These are phyloP conservation scores for Siderastrea siderea DNA, from an alignment of 92 coral and sea anemone genomes.

Conservation along the genomic window DNA sequence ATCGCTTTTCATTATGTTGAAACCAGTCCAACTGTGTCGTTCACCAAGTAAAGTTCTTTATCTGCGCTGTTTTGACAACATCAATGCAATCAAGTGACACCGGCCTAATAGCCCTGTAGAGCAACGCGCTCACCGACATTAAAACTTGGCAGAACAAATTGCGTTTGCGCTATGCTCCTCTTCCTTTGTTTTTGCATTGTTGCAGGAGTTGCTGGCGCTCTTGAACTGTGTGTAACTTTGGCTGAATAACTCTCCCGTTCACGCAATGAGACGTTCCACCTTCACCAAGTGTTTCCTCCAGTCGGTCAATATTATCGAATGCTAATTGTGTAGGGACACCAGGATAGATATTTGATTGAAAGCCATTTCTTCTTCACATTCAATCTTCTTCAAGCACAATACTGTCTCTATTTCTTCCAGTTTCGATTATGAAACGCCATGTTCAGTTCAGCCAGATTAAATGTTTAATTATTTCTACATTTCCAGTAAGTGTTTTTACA, in stretches of 20 bases:
- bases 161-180: conserved; percentile 36
- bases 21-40: conserved; percentile 47
- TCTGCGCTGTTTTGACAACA: conserved; percentile 42
- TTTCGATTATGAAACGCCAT: conserved; percentile 65
- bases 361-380: conserved; percentile 22
- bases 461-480: conserved; percentile 54
- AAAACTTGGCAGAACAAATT: conserved; percentile 17
- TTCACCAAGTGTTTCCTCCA: conserved; percentile 70
- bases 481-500: conserved; percentile 56
- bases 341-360: conserved; percentile 59
- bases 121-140: conserved; percentile 62
- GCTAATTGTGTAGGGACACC: conserved; percentile 60
- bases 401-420: conserved; percentile 79
- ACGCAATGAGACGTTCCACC: conserved; percentile 66
- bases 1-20: conserved; percentile 35
- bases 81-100: conserved; percentile 30
- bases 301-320: conserved; percentile 74
- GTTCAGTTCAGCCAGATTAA: conserved; percentile 60
- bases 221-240: conserved; percentile 46
- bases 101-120: conserved; percentile 35
- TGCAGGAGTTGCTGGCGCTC: conserved; percentile 45
- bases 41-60: conserved; percentile 56
- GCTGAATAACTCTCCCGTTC: conserved; percentile 57
- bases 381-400: conserved; percentile 73
- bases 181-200: conserved; percentile 52